Percentiles rank a stretch among this genome's conserved stretches.
These are phyloP conservation scores for Vireo griseus DNA, from an alignment of 2,797 vertebrate species.

Conservation along the genomic window DNA sequence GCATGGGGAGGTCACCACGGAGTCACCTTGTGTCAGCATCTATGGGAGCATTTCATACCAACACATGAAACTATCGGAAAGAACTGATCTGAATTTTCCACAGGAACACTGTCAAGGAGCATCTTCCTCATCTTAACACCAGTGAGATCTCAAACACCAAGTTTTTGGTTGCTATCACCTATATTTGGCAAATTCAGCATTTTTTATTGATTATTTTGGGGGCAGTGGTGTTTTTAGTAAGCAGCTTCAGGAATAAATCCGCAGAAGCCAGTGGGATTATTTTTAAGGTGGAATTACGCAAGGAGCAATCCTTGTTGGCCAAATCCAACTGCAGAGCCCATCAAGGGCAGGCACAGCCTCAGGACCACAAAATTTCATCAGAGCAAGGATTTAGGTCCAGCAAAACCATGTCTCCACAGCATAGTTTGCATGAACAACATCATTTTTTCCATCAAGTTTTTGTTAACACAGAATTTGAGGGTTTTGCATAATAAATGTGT, in stretches of 20 bases:
- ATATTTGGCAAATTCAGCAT: background rate
- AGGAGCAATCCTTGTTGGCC: background rate
- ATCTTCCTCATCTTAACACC: background rate
- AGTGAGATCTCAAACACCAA: background rate
- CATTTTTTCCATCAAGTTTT: background rate
- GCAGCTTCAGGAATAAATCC: background rate
- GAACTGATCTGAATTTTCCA: background rate
- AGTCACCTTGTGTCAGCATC: background rate
- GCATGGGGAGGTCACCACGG: background rate
- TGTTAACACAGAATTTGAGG: accelerated
- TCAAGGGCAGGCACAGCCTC: accelerated
- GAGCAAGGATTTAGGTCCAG: background rate
- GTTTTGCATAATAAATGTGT: background rate
- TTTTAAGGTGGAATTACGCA: background rate
- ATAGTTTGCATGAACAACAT: background rate
- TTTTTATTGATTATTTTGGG: background rate
- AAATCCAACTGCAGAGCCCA: background rate
- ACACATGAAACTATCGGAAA: background rate
- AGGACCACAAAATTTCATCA: background rate
- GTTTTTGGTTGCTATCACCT: background rate
- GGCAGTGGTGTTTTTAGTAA: background rate
- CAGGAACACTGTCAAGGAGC: background rate
- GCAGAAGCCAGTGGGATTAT: background rate
- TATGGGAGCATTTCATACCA: background rate
- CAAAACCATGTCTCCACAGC: background rate